These are phyloP conservation scores for Icerya purchasi DNA, from an alignment of 2,888 invertebrate genomes.

Conservation along the genomic window DNA sequence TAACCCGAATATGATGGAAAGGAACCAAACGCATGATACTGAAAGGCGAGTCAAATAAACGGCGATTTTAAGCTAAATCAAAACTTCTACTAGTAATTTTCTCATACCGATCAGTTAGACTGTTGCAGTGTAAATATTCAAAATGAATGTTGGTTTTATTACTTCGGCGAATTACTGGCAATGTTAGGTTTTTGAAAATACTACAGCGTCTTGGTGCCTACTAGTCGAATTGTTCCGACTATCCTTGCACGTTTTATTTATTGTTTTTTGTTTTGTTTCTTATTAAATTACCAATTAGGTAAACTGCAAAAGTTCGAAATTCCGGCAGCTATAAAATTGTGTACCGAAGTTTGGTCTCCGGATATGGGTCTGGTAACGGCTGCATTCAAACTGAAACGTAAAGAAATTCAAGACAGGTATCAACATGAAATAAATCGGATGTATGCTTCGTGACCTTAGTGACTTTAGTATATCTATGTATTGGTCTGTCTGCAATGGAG, in stretches of 20 bases:
- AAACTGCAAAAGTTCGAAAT: conserved; percentile 81
- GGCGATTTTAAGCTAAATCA: no score
- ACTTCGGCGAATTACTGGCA: no score
- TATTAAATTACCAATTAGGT: conserved; percentile 31
- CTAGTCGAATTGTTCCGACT: not conserved
- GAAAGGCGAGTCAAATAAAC: no score
- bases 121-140: no score
- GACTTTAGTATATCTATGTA: no score
- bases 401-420: conserved; percentile 85
- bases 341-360: conserved; percentile 87
- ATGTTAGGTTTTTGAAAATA: no score
- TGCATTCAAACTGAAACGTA: conserved; percentile 91
- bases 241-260: conserved; percentile 1
- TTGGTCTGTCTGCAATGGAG: no score
- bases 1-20: no score
- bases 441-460: conserved; percentile 89
- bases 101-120: no score
- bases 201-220: not conserved
- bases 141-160: no score
- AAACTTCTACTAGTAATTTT: no score
- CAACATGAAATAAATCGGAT: conserved; percentile 78
- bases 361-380: conserved; percentile 94
- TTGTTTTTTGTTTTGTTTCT: not conserved
- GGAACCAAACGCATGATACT: no score
- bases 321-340: conserved; percentile 69